Base-by-base conservation (phyloP, 2,888 invertebrate species). In the Pyrrhosoma nymphula region DNA sequence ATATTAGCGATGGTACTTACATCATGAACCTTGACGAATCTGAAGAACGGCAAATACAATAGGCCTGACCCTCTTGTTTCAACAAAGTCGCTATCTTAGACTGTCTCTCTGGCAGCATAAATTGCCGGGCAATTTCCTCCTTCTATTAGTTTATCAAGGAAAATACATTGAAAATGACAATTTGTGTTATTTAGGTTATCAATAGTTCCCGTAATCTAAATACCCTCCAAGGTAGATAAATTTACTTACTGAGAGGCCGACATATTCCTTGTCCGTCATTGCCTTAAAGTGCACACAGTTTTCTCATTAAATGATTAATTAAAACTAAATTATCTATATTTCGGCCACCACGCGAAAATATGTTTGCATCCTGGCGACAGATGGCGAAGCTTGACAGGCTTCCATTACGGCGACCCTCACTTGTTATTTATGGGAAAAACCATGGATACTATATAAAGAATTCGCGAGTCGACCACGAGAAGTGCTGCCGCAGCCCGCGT, bases 21-120 rank as follows among this genome's bases (percentile, higher is more conserved):
- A 99, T 99, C 99, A 99, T 99, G 97, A 99, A 99, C 95, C 99
- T 97, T 0, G 98, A 99, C 96, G 99, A 99, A 96, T 99, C 99
- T 0, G 99, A 98, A 16, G 99, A 98, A 89, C 99, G 98, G 96
- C 99, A 99, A 96, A 99, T 98, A 97, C 99, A 99, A 97, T 99
- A 99, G 0, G 98, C 98, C 97, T 99, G 98, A 14, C 99, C 99
- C 96, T 99, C 99, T 97, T 99, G 99, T 97, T 99, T 98, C 95
- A 99, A 97, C 95, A 99, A 97, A 4, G 98, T 98, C 23, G 99
- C 99, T 95, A 99, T 99, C 97, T 99, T 99, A 55, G 99, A 99
- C 96, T 99, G 99, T 88, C 99, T 97, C 96, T 99, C 99, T 0
- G 99, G 99, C 95, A 99, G 97, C 96, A 98, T 98, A 96, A 99